Conservation (phyloP, 2,113 vertebrate genomes). For the Nicator chloris region DNA sequence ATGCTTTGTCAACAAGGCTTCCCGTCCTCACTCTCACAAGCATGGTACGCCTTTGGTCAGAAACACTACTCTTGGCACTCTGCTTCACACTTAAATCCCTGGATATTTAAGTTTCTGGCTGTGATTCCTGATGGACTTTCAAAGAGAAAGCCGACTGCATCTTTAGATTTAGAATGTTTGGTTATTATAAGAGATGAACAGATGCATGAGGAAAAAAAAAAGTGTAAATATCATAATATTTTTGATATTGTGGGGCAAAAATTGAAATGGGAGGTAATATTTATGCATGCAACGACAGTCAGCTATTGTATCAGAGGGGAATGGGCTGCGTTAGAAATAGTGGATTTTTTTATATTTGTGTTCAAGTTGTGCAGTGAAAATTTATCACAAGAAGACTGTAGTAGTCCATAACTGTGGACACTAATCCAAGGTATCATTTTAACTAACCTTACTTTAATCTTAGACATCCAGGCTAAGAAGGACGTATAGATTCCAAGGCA, state of each 20-base stretch:
- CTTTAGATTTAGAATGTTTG: background rate
- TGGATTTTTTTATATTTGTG: background rate
- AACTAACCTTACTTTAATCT: background rate
- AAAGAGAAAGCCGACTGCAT: background rate
- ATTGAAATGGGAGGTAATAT: background rate
- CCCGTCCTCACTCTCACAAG: background rate
- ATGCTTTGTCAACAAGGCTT: background rate
- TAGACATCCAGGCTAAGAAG: background rate
- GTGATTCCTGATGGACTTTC: background rate
- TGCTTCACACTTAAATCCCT: background rate
- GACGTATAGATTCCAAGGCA: background rate
- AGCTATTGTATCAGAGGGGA: background rate
- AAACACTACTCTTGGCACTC: background rate
- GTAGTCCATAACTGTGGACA: background rate
- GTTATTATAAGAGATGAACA: background rate
- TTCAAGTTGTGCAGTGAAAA: background rate
- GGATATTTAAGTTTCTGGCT: background rate
- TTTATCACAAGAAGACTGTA: background rate
- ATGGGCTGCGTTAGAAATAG: background rate
- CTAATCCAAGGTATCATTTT: background rate
- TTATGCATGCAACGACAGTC: background rate
- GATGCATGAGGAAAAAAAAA: background rate
- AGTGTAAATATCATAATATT: background rate
- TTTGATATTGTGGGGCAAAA: background rate
- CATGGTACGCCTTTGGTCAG: background rate